Base-by-base conservation (phyloP, 2,113 vertebrate genomes). In the Sardina pilchardus region DNA sequence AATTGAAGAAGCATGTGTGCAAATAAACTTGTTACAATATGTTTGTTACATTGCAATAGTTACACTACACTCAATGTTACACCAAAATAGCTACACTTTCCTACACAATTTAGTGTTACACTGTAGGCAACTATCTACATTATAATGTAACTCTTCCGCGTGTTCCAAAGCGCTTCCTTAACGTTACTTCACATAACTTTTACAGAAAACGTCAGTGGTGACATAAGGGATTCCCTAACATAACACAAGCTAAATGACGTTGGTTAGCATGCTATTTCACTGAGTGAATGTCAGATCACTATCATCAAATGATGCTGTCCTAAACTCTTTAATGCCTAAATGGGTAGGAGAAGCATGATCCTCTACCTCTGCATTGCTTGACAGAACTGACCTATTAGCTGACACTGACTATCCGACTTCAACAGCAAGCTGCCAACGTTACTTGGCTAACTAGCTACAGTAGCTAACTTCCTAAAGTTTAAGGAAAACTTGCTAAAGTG, bases 351-450 rank as follows among this genome's bases (percentile, higher is more conserved):
- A 71, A 14, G 63, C 30, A 10, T 12, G 30, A 9, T 16, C 2
- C 30, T 78, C 34, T 3, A 12, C 1, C 14, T 34, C 0, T 39
- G 4, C 71, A 36, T 30, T 36, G 30, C 24, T 26, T 67, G 26
- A 30, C 7, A 78, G 24, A 81, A 80, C 30, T 34, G 12, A 34
- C 47, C 50, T 42, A 53, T 80, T 86, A 83, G 82, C 48, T 63
- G 36, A 43, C 45, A 67, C 75, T 48, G 19, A 50, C 84, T 48
- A 36, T 43, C 84, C 47, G 81, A 36, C 44, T 45, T 59, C 16
- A 4, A 19, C 21, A n/a, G 14, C 48, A 86, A 24, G 53, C 67
- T 53, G 59, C 14, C n/a, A 82, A 19, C n/a, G 14, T 71, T 26
- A 44, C 24, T 26, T 30, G 30, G 81, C 84, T 47, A 30, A 78